Evolutionary conservation across 2,888 invertebrate genomes (phyloP).

Genomic region (Drosophila monieri): DNA sequence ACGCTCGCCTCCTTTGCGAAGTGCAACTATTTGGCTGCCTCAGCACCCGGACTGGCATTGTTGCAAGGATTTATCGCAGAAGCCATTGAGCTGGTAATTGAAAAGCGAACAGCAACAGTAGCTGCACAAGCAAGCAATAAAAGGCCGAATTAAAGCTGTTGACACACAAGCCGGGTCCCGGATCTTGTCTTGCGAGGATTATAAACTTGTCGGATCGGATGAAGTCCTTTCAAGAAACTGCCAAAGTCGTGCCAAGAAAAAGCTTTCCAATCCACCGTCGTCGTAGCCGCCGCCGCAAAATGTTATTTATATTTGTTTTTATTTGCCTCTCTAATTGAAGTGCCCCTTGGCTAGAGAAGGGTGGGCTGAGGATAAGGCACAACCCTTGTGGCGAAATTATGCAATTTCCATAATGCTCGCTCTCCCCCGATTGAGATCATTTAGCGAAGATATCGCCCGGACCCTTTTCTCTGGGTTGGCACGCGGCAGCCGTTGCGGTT

Average conservation of each 20-base stretch:
- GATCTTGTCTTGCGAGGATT: conserved; percentile 34
- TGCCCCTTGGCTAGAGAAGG: conserved; percentile 44
- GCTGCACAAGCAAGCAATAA: conserved; percentile 36
- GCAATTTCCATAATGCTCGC: conserved; percentile 75
- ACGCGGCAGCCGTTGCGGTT: conserved; percentile 39
- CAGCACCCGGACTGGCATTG: conserved; percentile 40
- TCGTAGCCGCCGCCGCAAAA: conserved; percentile 29
- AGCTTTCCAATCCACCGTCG: not conserved
- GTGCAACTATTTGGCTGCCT: conserved; percentile 50
- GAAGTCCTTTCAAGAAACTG: conserved; percentile 20
- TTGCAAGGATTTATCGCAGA: conserved; percentile 44
- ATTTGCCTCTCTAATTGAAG: conserved; percentile 70
- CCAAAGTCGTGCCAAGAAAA: conserved; percentile 12
- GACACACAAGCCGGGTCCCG: conserved; percentile 31
- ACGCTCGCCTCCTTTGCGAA: conserved; percentile 30
- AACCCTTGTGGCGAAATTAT: conserved; percentile 67
- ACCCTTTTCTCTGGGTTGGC: conserved; percentile 46
- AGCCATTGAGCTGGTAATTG: conserved; percentile 65
- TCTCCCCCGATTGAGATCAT: conserved; percentile 68
- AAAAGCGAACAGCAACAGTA: conserved; percentile 47
- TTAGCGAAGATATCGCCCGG: conserved; percentile 52
- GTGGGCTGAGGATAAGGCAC: conserved; percentile 4
- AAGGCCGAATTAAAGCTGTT: conserved; percentile 47
- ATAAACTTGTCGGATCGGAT: conserved; percentile 36
- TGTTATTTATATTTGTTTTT: conserved; percentile 61